These are phyloP conservation scores for Eurystomus gularis DNA, from an alignment of 2,113 vertebrate species.

Conservation along the genomic window DNA sequence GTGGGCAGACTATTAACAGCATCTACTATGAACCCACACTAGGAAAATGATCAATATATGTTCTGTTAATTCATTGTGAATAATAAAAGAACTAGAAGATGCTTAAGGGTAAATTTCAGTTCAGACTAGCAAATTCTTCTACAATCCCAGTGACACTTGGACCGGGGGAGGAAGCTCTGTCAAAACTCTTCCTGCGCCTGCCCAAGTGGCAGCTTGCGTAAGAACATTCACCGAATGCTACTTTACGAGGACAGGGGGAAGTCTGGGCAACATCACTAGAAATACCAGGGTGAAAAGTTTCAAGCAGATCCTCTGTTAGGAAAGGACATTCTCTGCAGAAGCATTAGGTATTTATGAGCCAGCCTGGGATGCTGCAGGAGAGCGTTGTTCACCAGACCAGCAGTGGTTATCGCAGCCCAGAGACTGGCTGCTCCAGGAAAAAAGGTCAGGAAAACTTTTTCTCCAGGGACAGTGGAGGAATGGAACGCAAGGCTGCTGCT, in stretches of 20 bases:
- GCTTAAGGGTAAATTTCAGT: background rate
- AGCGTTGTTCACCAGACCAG: background rate
- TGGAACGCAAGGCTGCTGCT: background rate
- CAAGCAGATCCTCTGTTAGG: background rate
- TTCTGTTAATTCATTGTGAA: background rate
- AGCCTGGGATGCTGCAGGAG: background rate
- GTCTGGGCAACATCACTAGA: background rate
- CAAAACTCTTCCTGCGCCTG: background rate
- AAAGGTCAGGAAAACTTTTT: background rate
- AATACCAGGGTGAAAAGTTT: background rate
- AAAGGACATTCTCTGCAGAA: background rate
- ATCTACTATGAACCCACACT: background rate
- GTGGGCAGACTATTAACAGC: background rate
- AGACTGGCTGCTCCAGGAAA: accelerated
- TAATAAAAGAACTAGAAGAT: background rate
- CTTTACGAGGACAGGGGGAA: background rate
- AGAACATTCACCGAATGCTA: background rate
- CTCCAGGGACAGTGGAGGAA: background rate
- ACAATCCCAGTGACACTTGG: background rate
- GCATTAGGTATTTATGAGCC: background rate
- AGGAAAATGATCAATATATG: background rate
- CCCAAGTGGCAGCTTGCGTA: background rate
- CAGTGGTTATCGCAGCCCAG: background rate
- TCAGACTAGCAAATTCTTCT: background rate
- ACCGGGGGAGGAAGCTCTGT: background rate